Conservation (phyloP, 1,140 invertebrate species). For the Hyles vespertilio region DNA sequence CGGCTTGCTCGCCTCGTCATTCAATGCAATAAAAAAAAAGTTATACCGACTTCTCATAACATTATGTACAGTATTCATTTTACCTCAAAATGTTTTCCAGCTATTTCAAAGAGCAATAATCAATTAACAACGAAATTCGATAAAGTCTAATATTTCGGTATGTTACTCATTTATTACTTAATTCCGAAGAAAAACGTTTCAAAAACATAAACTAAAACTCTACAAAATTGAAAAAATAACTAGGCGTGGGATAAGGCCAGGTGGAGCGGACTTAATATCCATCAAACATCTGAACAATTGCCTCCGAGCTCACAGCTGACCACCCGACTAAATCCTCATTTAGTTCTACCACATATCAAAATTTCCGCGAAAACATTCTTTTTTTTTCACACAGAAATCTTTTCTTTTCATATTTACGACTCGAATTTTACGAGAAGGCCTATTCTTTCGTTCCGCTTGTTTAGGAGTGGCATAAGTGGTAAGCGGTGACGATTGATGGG, state of each 20-base stretch:
- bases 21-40: no score
- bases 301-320: background rate
- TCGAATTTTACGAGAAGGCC: conserved; percentile 49
- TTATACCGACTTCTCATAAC: no score
- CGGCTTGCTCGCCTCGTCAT: no score
- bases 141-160: no score
- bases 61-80: no score
- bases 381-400: conserved; percentile 36
- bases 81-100: no score
- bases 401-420: conserved; percentile 53
- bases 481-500: background rate
- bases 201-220: no score
- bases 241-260: background rate
- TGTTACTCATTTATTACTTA: no score
- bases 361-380: conserved; percentile 10
- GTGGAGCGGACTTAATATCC: background rate
- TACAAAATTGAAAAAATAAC: background rate
- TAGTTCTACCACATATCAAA: conserved; percentile 4
- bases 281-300: background rate
- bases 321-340: background rate
- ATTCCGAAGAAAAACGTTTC: no score
- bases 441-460: conserved; percentile 38
- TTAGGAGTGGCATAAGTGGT: conserved; percentile 14
- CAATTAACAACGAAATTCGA: no score
- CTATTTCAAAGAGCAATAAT: no score